phyloP scores from a whole-genome alignment of 2,888 invertebrate species.

The Rhagophthalmus giganteus region DNA sequence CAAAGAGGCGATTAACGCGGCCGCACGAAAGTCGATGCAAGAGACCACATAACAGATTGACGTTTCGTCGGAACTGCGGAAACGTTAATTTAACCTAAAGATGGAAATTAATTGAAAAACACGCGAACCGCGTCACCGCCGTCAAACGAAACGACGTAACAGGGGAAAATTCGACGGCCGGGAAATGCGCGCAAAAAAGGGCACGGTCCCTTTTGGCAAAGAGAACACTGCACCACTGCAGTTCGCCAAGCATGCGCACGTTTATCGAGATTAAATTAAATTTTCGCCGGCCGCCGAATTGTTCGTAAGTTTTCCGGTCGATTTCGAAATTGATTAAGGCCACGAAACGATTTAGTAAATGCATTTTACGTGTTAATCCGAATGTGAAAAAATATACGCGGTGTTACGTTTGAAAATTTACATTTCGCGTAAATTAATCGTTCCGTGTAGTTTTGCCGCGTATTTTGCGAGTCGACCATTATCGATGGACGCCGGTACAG shows the following conservation, averaged over 20 bases:
- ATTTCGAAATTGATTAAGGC: background rate
- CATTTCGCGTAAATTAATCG: no score
- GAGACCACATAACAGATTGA: background rate
- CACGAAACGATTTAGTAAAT: no score
- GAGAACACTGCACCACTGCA: constrained; percentile 42
- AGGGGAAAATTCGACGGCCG: constrained; percentile 8
- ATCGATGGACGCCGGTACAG: no score
- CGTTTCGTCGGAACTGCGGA: background rate
- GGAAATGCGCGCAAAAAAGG: constrained; percentile 24
- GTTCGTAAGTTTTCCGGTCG: no score
- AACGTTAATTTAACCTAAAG: background rate
- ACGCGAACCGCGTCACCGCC: constrained; percentile 30
- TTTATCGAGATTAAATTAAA: background rate
- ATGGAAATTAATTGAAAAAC: constrained; percentile 17
- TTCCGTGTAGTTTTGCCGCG: no score
- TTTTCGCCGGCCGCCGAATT: no score
- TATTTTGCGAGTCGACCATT: no score
- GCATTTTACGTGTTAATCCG: no score
- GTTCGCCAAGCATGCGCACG: constrained; percentile 38
- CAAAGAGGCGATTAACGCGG: no score
- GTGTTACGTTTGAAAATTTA: no score
- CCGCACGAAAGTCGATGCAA: no score
- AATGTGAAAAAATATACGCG: no score
- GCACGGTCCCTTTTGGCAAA: constrained; percentile 16
- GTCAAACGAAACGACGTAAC: constrained; percentile 19